Base-by-base conservation (phyloP, 2,888 invertebrate species). In the Shargacucullia verbasci region DNA sequence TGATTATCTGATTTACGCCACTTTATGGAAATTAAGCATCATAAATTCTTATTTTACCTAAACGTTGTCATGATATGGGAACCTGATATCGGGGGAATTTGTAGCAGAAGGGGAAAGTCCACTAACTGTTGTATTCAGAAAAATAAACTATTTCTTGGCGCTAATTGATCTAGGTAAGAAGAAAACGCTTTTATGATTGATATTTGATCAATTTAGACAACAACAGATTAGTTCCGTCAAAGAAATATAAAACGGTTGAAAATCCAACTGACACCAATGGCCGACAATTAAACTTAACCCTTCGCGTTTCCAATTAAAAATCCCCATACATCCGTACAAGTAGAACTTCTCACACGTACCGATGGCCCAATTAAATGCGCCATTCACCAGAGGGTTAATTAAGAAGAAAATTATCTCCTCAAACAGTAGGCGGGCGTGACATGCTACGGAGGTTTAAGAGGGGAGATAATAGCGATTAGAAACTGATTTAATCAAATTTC, bases 361-460 rank as follows among this genome's bases (percentile, higher is more conserved):
- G 80, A 90, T 84, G 86, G 84, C 78, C 87, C 89, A 90, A 91
- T 90, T 90, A 88, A 87, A 90, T 86, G 82, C 84, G 83, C 81
- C 81, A 87, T 89, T 87, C 86, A 85, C 79, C 82, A 80, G 84
- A 81, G 85, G 86, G 91, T 91, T 92, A 91, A 91, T 92, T 91
- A 91, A 86, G 88, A 89, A 91, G 90, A 90, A 91, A 91, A 91
- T 92, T 90, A 90, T 91, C 91, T 91, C 80, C 85, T 90, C 89
- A 87, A 90, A 88, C 86, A 86, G 85, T 84, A 84, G 73, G 78
- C 72, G 80, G 78, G 79, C 81, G 82, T 79, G 82, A 81, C 81
- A 73, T 69, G 67, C 72, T 59, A 54, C 31, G 44, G 13, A 13
- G 75, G 53, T 27, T 6, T 43, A 76, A 78, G 70, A 3, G 0